Percentiles rank a stretch among this genome's conserved stretches.
phyloP scores from a whole-genome alignment of 1,140 invertebrate genomes.

The Euschistus heros region DNA sequence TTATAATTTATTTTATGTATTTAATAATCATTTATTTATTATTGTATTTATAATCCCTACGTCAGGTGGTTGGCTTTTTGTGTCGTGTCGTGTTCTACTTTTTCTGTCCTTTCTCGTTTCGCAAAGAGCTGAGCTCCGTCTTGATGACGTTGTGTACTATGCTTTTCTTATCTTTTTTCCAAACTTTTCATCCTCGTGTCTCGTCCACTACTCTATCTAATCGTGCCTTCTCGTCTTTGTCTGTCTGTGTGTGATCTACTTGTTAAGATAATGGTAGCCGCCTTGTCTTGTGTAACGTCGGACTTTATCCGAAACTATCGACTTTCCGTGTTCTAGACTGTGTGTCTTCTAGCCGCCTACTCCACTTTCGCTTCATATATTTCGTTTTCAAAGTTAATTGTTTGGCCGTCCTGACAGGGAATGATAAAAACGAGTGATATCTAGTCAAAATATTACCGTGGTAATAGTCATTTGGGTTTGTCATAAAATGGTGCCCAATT shows the following conservation, averaged over 20 bases:
- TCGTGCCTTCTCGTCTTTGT: neutral
- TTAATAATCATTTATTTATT: slow-evolving; percentile 2
- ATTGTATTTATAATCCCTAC: slow-evolving; percentile 2
- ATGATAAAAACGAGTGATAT: slow-evolving; percentile 23
- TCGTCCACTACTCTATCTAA: neutral
- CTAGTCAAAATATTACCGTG: slow-evolving; percentile 25
- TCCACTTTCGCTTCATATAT: neutral
- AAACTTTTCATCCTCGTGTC: neutral
- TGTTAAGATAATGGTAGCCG: neutral
- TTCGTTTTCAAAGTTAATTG: neutral
- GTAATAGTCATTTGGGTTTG: neutral
- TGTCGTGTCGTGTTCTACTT: slow-evolving; percentile 8
- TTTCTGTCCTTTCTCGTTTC: slow-evolving; percentile 20
- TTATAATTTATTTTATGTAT: neutral
- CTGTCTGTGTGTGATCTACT: neutral
- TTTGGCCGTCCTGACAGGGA: slow-evolving; percentile 14
- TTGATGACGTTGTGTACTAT: slow-evolving; percentile 22
- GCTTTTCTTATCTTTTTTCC: slow-evolving; percentile 17
- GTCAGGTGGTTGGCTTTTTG: neutral
- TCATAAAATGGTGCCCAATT: slow-evolving; percentile 12
- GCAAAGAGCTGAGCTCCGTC: slow-evolving; percentile 26
- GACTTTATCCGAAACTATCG: neutral
- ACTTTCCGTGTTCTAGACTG: neutral
- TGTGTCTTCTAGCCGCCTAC: neutral
- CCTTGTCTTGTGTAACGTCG: neutral